Conservation (phyloP, 1,140 invertebrate species). For the Matsumurasca onukii region DNA sequence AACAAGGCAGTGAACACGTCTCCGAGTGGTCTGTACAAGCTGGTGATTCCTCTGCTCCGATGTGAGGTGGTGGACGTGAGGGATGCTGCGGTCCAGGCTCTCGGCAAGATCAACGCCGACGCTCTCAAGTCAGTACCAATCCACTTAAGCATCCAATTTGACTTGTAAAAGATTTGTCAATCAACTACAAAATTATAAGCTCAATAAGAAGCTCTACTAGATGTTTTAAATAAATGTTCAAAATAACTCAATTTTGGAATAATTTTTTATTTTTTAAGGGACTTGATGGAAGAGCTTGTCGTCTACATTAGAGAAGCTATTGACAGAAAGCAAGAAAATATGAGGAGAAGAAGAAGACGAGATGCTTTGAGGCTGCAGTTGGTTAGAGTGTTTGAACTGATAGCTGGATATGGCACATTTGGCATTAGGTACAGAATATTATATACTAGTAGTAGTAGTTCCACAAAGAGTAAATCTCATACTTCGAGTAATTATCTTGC, state of each 20-base stretch:
- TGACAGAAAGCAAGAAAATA: slow-evolving; percentile 97
- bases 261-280: slow-evolving; percentile 69
- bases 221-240: too few species aligned
- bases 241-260: too few species aligned
- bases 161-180: too few species aligned
- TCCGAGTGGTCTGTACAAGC: slow-evolving; percentile 85
- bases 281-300: slow-evolving; percentile 94
- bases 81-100: slow-evolving; percentile 88
- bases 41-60: slow-evolving; percentile 82
- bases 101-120: slow-evolving; percentile 90
- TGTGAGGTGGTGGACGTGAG: slow-evolving; percentile 92
- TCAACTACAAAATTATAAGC: too few species aligned
- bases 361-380: slow-evolving; percentile 92
- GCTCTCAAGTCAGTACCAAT: slow-evolving; percentile 78
- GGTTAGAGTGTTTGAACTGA: slow-evolving; percentile 86
- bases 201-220: too few species aligned
- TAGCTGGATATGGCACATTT: slow-evolving; percentile 91
- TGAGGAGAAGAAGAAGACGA: slow-evolving; percentile 80
- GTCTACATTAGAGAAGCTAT: slow-evolving; percentile 91
- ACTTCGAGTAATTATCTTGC: too few species aligned
- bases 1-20: slow-evolving; percentile 62
- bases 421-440: slow-evolving; percentile 77
- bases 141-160: neutral
- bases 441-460: too few species aligned
- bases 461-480: too few species aligned